Evolutionary conservation across 1,140 invertebrate genomes (phyloP).

Genomic region (Drosophila biarmipes): DNA sequence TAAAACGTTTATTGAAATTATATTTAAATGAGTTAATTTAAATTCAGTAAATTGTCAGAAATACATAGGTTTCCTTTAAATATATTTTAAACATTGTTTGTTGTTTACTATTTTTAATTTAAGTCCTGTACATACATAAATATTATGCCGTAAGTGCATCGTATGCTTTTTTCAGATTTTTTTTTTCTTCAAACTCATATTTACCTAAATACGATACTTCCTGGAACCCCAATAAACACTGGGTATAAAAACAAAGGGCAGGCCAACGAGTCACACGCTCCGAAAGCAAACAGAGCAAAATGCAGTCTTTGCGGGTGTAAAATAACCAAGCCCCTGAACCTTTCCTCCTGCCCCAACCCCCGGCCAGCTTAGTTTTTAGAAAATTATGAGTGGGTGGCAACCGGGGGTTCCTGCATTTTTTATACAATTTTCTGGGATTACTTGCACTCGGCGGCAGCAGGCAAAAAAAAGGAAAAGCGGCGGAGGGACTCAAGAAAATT

Average conservation of each 20-base stretch:
- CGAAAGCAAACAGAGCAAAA: conserved; percentile 60
- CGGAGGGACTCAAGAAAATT: conserved; percentile 65
- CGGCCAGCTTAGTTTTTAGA: conserved; percentile 53
- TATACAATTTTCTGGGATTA: conserved; percentile 66
- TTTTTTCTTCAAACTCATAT: not conserved
- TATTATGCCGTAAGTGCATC: too few species aligned
- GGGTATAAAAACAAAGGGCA: conserved; percentile 50
- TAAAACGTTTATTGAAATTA: too few species aligned
- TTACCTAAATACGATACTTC: not conserved
- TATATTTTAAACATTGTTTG: too few species aligned
- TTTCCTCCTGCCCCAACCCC: not conserved
- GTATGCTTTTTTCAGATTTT: not conserved
- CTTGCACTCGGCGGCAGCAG: conserved; percentile 22
- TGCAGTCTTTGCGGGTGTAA: conserved; percentile 46
- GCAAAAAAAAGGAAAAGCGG: conserved; percentile 10
- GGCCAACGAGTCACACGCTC: conserved; percentile 55
- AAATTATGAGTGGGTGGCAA: conserved; percentile 57
- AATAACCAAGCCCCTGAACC: conserved; percentile 21
- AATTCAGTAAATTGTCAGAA: too few species aligned
- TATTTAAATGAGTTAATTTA: too few species aligned
- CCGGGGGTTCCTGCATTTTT: conserved; percentile 49
- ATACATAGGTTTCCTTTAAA: too few species aligned
- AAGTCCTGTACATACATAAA: too few species aligned
- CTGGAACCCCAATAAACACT: not conserved
- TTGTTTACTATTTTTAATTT: too few species aligned